A percentile compares a stretch with the other conserved stretches of the same genome.
Conservation (phyloP, 2,797 vertebrate species). For the Acanthiza pusilla region DNA sequence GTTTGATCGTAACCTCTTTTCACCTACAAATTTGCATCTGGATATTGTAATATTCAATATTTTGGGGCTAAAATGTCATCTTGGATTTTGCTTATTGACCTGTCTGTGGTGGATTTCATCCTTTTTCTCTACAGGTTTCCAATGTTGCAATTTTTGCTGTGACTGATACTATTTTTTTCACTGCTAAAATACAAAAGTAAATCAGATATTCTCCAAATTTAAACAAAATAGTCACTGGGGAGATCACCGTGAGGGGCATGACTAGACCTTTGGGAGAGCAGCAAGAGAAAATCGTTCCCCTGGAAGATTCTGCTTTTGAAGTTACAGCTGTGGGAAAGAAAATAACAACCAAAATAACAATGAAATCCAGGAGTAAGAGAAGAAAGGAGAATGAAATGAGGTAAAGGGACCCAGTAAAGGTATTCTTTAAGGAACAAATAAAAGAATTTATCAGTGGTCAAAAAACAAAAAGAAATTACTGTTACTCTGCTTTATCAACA, state of each 20-base stretch:
- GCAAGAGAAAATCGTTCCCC: not conserved
- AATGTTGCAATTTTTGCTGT: not conserved
- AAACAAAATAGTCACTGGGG: not conserved
- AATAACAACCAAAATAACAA: not conserved
- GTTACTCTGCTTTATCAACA: not conserved
- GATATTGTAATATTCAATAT: not conserved
- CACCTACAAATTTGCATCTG: not conserved
- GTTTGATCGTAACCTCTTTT: not conserved
- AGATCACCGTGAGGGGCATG: not conserved
- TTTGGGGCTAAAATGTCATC: not conserved
- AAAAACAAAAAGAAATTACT: not conserved
- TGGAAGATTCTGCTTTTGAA: not conserved
- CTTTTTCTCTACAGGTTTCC: not conserved
- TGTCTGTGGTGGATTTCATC: not conserved
- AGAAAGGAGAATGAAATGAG: not conserved
- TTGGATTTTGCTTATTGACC: not conserved
- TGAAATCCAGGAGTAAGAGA: not conserved
- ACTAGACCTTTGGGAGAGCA: not conserved
- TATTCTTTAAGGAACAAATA: not conserved
- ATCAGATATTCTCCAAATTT: not conserved
- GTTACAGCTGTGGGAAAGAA: not conserved
- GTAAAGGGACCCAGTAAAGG: not conserved
- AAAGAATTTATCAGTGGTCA: not conserved
- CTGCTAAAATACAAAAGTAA: not conserved
- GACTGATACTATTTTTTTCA: not conserved